Conservation (phyloP, 2,797 vertebrate genomes). For the Melanitta fusca region DNA sequence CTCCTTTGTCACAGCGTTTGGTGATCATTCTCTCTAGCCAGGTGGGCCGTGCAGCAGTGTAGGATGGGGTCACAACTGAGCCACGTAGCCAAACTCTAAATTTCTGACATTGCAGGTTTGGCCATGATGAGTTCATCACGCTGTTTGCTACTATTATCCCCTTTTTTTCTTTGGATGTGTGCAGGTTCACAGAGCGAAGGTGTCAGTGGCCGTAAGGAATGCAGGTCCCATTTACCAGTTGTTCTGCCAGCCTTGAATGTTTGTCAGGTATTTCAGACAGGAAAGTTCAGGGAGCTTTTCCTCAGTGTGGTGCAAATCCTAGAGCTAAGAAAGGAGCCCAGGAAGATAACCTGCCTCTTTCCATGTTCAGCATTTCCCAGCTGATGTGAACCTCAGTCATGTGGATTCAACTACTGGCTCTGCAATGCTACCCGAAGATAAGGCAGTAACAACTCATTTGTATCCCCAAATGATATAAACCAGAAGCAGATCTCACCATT, state of each 20-base stretch:
- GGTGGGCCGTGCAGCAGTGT: fast-evolving
- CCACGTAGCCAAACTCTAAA: fast-evolving
- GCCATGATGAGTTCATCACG: fast-evolving
- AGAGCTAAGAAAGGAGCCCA: not conserved
- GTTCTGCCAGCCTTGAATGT: not conserved
- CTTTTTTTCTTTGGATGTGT: not conserved
- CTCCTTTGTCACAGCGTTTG: not conserved
- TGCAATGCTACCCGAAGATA: not conserved
- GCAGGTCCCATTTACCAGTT: not conserved
- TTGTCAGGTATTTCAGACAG: not conserved
- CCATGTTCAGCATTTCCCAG: not conserved
- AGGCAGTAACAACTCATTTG: not conserved
- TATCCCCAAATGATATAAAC: not conserved
- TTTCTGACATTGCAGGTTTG: not conserved
- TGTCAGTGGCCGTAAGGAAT: not conserved
- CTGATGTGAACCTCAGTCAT: not conserved
- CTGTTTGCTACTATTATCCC: not conserved
- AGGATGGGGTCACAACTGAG: not conserved
- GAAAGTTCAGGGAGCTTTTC: not conserved
- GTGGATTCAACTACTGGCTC: not conserved
- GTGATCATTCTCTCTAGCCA: not conserved
- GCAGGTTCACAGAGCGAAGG: not conserved
- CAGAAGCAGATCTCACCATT: not conserved
- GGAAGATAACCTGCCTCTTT: not conserved
- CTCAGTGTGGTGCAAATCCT: fast-evolving